A percentile compares a stretch with the other conserved stretches of the same genome.
These are phyloP conservation scores for Oncorhynchus kisutch DNA, from an alignment of 2,113 vertebrate genomes.

Conservation along the genomic window DNA sequence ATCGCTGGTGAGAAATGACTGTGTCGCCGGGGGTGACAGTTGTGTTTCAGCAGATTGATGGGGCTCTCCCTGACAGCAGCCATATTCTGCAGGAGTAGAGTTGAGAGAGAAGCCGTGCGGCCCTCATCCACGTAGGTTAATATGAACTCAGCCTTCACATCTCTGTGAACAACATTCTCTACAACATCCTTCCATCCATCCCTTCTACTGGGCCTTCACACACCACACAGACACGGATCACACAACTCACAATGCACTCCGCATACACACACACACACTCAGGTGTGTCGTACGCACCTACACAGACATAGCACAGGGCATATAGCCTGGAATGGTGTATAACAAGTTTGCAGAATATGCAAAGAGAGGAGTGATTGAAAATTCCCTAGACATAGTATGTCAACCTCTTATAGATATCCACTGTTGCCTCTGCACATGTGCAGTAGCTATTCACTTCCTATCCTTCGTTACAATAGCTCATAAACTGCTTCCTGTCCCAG, in stretches of 20 bases:
- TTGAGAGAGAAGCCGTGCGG: constrained; percentile 19
- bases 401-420: no score
- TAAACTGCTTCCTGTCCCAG: no score
- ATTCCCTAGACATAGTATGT: no score
- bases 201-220: constrained; percentile 51
- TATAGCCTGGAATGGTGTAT: no score
- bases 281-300: neutral
- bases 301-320: no score
- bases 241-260: neutral
- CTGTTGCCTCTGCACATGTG: no score
- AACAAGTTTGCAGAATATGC: no score
- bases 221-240: neutral
- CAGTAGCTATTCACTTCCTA: no score
- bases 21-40: constrained; percentile 84
- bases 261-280: constrained; percentile 10
- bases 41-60: constrained; percentile 53
- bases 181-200: constrained; percentile 62
- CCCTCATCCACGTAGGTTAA: constrained; percentile 71
- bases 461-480: no score
- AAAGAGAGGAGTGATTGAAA: no score
- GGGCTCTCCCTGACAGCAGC: constrained; percentile 52
- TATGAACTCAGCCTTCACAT: constrained; percentile 66
- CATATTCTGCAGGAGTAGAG: constrained; percentile 56
- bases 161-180: constrained; percentile 56
- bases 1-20: constrained; percentile 92